Evolutionary conservation across 2,113 vertebrate genomes (phyloP).

Genomic region (Mungos mungo): DNA sequence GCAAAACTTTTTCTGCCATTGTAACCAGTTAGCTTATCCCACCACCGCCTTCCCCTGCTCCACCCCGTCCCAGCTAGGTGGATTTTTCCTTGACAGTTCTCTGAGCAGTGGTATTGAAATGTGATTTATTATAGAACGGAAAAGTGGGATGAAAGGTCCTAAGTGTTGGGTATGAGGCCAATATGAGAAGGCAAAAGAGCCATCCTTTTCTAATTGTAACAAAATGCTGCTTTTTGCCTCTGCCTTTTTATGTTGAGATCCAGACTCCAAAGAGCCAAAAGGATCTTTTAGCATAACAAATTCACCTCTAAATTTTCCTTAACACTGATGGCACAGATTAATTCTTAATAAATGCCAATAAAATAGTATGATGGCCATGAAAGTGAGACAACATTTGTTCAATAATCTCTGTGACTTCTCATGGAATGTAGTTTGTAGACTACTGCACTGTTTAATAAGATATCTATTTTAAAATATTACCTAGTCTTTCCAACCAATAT

Average conservation of each 20-base stretch:
- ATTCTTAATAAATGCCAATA: conserved; percentile 35
- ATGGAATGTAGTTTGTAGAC: background rate
- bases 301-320: background rate
- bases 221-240: background rate
- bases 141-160: background rate
- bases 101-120: background rate
- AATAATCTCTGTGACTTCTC: background rate
- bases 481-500: background rate
- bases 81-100: background rate
- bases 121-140: background rate
- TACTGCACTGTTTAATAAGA: background rate
- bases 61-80: background rate
- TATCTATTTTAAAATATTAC: background rate
- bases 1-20: background rate
- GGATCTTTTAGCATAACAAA: conserved; percentile 37
- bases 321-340: conserved; percentile 3
- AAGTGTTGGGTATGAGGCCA: background rate
- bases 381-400: background rate
- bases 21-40: background rate
- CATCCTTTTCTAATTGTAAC: background rate
- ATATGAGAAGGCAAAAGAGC: background rate
- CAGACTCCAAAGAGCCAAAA: background rate
- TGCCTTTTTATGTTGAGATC: background rate
- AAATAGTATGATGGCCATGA: background rate
- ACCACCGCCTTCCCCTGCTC: too few species aligned